Conservation (phyloP, 1,140 invertebrate genomes). For the Drosophila sturtevanti region DNA sequence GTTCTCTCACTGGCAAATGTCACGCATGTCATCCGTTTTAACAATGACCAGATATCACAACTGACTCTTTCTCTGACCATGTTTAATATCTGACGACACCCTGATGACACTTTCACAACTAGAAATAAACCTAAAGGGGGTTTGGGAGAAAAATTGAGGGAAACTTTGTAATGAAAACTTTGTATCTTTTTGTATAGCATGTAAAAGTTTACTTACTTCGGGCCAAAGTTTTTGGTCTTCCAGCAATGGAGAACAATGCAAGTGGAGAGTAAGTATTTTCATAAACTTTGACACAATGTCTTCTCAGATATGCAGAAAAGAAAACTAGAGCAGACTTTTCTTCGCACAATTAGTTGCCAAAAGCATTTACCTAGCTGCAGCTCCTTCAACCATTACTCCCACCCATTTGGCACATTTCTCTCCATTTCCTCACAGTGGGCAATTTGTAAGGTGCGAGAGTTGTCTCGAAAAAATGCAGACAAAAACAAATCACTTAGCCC, state of each 20-base stretch:
- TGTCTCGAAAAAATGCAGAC: constrained; percentile 41
- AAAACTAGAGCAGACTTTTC: constrained; percentile 63
- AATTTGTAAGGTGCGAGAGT: constrained; percentile 68
- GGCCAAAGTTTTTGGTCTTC: constrained; percentile 56
- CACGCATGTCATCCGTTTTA: constrained; percentile 56
- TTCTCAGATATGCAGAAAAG: constrained; percentile 12
- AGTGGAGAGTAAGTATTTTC: constrained; percentile 32
- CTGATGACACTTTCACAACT: constrained; percentile 33
- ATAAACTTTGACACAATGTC: constrained; percentile 64
- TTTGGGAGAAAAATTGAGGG: constrained; percentile 2
- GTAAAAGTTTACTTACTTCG: constrained; percentile 64
- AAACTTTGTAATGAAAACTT: constrained; percentile 61
- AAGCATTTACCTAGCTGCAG: background rate
- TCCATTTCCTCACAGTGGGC: constrained; percentile 29
- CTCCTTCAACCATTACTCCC: background rate
- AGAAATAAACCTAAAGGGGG: constrained; percentile 10
- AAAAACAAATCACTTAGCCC: constrained; percentile 80
- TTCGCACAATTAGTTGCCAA: constrained; percentile 73
- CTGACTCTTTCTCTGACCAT: constrained; percentile 24
- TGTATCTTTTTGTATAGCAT: constrained; percentile 42
- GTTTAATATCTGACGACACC: constrained; percentile 36
- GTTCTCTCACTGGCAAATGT: constrained; percentile 53
- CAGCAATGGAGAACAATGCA: constrained; percentile 35
- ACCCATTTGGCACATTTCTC: background rate
- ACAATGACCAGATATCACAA: constrained; percentile 64